Evolutionary conservation across 2,888 invertebrate species (phyloP), one percentile per base, ranked within the genome.

Genomic region (Monoplex corrugatus): DNA sequence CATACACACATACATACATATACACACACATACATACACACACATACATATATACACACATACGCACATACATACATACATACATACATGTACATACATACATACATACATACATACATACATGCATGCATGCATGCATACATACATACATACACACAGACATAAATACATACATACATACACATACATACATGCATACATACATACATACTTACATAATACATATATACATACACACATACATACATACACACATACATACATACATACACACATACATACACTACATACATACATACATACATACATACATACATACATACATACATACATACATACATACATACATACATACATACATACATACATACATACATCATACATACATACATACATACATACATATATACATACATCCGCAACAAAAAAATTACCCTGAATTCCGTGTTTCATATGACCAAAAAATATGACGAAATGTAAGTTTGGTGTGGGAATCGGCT

Each of bases 11-110:
- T 23, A 23, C 6, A 63, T 28, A 6, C 23, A 6, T n/a, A 28
- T n/a, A 23, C 63, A 28, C 63, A 68, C 63, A 68, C 63, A 68
- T n/a, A 68, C 63, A 68, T n/a, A 68, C 63, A 68, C n/a, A 68
- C 13, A 68, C 23, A 6, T n/a, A 28, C 63, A 23, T n/a, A 28
- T n/a, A 68, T n/a, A 68, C 63, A 68, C 63, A 68, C 63, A 68
- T n/a, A 68, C 63, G n/a, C n/a, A 68, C 13, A 68, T n/a, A 68
- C 63, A 68, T n/a, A 68, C 63, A 68, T n/a, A 68, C 63, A 68
- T n/a, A 68, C 63, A 68, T 2, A 68, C 63, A 68, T 28, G n/a
- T n/a, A 68, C 63, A 68, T n/a, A 68, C 32, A 16, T 3, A 68
- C 63, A 28, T 5, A 13, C n/a, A 68, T 1, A 3, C 63, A 63